Base-by-base conservation (phyloP, 2,797 vertebrate species). In the Percopsis omiscomaycus region DNA sequence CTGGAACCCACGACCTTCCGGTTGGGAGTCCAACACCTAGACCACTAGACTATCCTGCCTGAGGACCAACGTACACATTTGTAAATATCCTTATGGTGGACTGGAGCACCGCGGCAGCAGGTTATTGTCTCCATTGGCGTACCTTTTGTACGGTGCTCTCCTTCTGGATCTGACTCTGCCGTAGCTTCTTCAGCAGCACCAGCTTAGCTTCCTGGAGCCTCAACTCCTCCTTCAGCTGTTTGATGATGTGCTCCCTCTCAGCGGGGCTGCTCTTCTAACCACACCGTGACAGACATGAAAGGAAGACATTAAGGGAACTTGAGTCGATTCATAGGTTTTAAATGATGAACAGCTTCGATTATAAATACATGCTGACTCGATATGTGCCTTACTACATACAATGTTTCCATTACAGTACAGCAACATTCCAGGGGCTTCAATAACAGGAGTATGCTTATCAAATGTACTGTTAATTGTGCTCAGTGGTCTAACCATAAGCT, bases 121-220 rank as follows among this genome's bases (percentile, higher is more conserved):
- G 8, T 6, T 22, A 22, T 22, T 22, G 22, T 22, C 22, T 22
- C 22, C 22, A 22, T 22, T 22, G 22, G 64, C 29, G 22, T 81
- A 98, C 97, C 96, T 98, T 98, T 82, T 95, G 95, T 1, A 91
- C 79, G 0, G 91, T 85, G 62, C 92, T 93, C 83, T 98, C 98
- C 83, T 99, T 99, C 86, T 99, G 98, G 73, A 96, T 97, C 80
- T 99, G 98, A 81, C 98, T 99, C 76, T 99, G 98, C n/a, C 98
- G 89, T 2, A 99, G 82, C 61, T 99, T 99, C 83, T 99, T 99
- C 27, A 99, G 88, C 57, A 99, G 84, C 58, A 99, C 96, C 1
- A 99, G 91, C 64, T 98, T 99, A 62, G 98, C 98, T 88, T 99
- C 98, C 81, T 99, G 97, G 68, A 99, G 91, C 78, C 98, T 80